Conservation (phyloP, 2,113 vertebrate species). For the Ciconia stormi region DNA sequence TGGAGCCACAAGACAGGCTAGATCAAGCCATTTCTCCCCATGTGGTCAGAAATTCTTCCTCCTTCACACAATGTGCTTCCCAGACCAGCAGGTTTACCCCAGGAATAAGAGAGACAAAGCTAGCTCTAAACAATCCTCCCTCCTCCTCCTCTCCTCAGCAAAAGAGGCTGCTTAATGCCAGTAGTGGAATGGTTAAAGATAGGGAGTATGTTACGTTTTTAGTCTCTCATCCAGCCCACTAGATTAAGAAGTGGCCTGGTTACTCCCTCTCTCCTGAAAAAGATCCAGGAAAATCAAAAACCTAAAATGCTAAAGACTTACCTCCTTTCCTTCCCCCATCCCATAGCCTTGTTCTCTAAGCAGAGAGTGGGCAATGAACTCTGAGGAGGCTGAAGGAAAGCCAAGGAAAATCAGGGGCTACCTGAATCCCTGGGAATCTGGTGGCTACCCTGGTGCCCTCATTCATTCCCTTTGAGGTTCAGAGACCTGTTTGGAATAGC, state of each 20-base stretch:
- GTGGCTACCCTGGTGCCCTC: slow-evolving; percentile 64
- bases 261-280: slow-evolving; percentile 48
- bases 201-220: background rate
- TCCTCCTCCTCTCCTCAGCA: slow-evolving; percentile 18
- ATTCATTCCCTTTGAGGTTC: slow-evolving; percentile 59
- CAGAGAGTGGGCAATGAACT: slow-evolving; percentile 49
- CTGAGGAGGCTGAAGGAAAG: slow-evolving; percentile 62
- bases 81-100: slow-evolving; percentile 31
- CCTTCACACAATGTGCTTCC: background rate
- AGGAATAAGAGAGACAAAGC: slow-evolving; percentile 39
- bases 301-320: slow-evolving; percentile 48
- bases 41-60: slow-evolving; percentile 43
- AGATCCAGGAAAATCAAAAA: slow-evolving; percentile 44
- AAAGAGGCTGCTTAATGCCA: slow-evolving; percentile 28
- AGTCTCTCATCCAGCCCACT: slow-evolving; percentile 20
- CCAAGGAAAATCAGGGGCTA: slow-evolving; percentile 58
- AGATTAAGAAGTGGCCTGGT: slow-evolving; percentile 22
- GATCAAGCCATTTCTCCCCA: background rate
- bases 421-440: slow-evolving; percentile 61
- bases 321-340: slow-evolving; percentile 62
- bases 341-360: slow-evolving; percentile 52
- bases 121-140: slow-evolving; percentile 36
- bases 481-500: slow-evolving; percentile 64
- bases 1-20: slow-evolving; percentile 19
- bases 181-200: slow-evolving; percentile 60